Evolutionary conservation across 2,888 invertebrate genomes (phyloP), one percentile per base, ranked within the genome.

Genomic region (Eristalinus aeneus): DNA sequence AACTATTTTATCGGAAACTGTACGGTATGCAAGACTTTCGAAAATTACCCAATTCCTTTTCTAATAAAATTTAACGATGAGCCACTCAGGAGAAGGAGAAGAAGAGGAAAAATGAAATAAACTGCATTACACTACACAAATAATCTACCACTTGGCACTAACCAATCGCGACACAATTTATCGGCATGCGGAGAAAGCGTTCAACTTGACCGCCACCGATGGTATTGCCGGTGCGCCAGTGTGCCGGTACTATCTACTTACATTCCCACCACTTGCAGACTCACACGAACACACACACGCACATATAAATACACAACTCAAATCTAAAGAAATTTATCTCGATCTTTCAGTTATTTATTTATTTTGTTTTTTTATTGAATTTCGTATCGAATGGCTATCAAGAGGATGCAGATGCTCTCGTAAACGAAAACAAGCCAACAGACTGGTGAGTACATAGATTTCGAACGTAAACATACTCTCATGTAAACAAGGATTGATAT

Each of bases 101-200:
- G 20, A 60, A 39, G 60, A 60, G 60, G 34, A 39, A 36, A 61
- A 61, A 58, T 20, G 34, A 69, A 69, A 69, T 58, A 71, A 71
- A 46, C 69, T 69, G 69, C 36, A 72, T 63, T 63, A 72, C 72
- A 63, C 63, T 63, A 63, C 31, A 71, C 72, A 63, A 71, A 72
- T 72, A 63, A 71, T 54, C 67, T 67, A 53, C 61, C 31, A 67
- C 67, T 67, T 67, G 67, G 46, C 73, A 73, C 67, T 39, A 54
- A 56, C 63, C 74, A 69, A 80, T 63, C 68, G 74, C 80, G 80
- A 80, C 80, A 80, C 80, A 80, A 80, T 80, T 74, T 69, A 80
- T 80, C 80, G 80, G 74, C 80, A 74, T 74, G 74, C 56, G 74
- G 80, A 80, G 80, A 80, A 80, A 80, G 80, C 74, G 80, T 68